Evolutionary conservation across 2,797 vertebrate genomes (phyloP).

Genomic region (Propithecus perrieri): DNA sequence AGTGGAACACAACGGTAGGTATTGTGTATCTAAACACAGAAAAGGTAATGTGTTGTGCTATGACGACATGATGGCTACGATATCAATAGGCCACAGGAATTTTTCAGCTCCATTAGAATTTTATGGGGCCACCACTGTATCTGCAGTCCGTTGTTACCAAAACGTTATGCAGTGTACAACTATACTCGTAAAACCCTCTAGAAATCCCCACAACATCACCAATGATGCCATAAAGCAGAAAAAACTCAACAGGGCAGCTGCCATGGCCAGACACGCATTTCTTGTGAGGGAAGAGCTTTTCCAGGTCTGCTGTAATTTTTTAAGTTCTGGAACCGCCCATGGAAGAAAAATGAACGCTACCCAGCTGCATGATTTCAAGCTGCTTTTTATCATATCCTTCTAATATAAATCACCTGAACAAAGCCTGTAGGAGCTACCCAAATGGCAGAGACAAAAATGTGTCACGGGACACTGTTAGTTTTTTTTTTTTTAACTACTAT

Average conservation of each 20-base stretch:
- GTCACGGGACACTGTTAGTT: slow-evolving; percentile 25
- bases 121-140: neutral
- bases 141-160: neutral
- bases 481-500: slow-evolving; percentile 42
- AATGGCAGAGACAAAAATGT: slow-evolving; percentile 64
- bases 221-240: neutral
- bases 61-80: neutral
- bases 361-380: slow-evolving; percentile 70
- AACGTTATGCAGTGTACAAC: neutral
- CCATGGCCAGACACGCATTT: neutral
- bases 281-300: neutral
- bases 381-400: slow-evolving; percentile 69
- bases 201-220: neutral
- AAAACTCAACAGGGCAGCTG: neutral
- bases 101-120: neutral
- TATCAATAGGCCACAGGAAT: neutral
- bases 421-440: slow-evolving; percentile 50
- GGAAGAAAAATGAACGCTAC: slow-evolving; percentile 66
- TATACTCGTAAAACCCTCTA: neutral
- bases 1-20: neutral
- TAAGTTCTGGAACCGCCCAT: slow-evolving; percentile 48
- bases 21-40: neutral
- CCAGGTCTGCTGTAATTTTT: slow-evolving; percentile 29
- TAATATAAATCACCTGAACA: slow-evolving; percentile 71
- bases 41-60: neutral